Conservation (phyloP, 2,888 invertebrate genomes). For the Anodontia alba region DNA sequence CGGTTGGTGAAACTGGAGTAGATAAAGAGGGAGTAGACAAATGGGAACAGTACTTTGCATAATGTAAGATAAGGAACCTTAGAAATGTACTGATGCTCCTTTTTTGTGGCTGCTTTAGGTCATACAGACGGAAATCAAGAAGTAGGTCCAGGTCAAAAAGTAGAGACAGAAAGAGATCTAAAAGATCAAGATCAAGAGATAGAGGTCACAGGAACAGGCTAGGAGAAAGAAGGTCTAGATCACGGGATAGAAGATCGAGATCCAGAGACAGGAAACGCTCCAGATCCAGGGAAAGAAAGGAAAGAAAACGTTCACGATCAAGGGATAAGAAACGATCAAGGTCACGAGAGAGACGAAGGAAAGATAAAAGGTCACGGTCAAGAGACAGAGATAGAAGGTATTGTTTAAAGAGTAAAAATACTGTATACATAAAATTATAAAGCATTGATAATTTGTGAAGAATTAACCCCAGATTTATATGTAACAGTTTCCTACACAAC, state of each 20-base stretch:
- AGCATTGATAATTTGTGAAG: no score
- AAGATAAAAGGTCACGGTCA: slow-evolving; percentile 60
- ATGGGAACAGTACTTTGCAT: no score
- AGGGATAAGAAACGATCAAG: slow-evolving; percentile 45
- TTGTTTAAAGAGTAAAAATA: no score
- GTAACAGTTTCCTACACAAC: no score
- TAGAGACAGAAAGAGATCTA: slow-evolving; percentile 67
- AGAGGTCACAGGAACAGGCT: slow-evolving; percentile 56
- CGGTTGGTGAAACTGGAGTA: no score
- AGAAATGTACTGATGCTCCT: no score
- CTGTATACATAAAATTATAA: no score
- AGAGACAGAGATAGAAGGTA: slow-evolving; percentile 56
- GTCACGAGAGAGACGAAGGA: slow-evolving; percentile 65
- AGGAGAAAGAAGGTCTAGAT: slow-evolving; percentile 70
- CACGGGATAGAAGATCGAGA: slow-evolving; percentile 74
- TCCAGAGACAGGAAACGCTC: slow-evolving; percentile 67
- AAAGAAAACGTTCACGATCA: slow-evolving; percentile 62
- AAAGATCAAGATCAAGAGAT: slow-evolving; percentile 66
- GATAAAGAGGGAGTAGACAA: no score
- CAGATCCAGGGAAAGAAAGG: slow-evolving; percentile 24
- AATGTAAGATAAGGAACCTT: no score
- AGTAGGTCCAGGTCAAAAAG: slow-evolving; percentile 63
- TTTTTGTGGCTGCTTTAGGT: no score
- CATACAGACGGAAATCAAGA: slow-evolving; percentile 74
- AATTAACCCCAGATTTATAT: no score